Evolutionary conservation across 2,113 vertebrate species (phyloP).

Genomic region (Tupaia tana): DNA sequence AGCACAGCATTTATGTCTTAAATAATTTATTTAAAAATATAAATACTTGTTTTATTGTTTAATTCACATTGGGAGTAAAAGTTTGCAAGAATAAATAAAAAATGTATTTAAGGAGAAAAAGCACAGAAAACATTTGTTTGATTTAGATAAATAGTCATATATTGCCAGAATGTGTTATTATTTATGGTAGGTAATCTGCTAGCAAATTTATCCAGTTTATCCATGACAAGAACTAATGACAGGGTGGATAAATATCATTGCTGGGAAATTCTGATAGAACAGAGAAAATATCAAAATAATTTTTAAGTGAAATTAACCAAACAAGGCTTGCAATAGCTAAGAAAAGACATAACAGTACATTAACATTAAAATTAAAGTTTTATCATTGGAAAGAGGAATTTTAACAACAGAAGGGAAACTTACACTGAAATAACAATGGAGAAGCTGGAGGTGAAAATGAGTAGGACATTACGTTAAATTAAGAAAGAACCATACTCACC

Average conservation of each 20-base stretch:
- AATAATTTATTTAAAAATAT: constrained; percentile 22
- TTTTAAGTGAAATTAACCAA: not conserved
- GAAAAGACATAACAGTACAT: not conserved
- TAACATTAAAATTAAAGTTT: constrained; percentile 2
- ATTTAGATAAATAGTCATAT: not conserved
- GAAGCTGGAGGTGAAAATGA: not conserved
- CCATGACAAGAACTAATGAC: not conserved
- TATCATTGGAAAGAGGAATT: not conserved
- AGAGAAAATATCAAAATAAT: not conserved
- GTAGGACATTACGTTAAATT: not conserved
- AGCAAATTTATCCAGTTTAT: not conserved
- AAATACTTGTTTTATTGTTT: not conserved
- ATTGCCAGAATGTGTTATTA: not conserved
- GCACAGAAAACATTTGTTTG: not conserved
- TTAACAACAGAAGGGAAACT: not conserved
- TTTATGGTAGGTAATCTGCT: not conserved
- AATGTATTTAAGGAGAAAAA: not conserved
- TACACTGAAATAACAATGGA: not conserved
- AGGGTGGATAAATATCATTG: not conserved
- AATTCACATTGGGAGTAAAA: not conserved
- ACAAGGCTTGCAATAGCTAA: not conserved
- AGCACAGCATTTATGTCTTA: not conserved
- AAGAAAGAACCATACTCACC: not conserved
- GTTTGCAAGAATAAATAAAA: constrained; percentile 32
- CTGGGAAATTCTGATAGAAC: not conserved